Evolutionary conservation across 2,113 vertebrate species (phyloP).

Genomic region (Tamias sibiricus): DNA sequence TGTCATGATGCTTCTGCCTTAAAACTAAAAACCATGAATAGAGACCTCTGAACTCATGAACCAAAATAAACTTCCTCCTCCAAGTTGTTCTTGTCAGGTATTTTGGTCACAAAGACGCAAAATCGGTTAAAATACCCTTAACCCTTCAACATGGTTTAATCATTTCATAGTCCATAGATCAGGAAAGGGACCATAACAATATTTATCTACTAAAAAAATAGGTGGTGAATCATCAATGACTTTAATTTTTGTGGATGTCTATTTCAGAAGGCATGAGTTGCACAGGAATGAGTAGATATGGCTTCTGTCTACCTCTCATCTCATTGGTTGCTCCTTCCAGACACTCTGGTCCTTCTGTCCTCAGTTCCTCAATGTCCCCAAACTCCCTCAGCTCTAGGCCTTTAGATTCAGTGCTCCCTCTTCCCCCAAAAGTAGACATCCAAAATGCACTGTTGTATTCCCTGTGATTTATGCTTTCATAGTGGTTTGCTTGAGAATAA

Average conservation of each 20-base stretch:
- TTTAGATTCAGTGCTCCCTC: not conserved
- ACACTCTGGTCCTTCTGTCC: not conserved
- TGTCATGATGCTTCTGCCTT: too few relatives aligned
- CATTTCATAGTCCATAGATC: not conserved
- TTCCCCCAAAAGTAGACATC: not conserved
- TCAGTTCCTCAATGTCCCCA: not conserved
- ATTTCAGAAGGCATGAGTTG: not conserved
- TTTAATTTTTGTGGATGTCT: not conserved
- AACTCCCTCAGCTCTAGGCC: not conserved
- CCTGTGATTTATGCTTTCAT: not conserved
- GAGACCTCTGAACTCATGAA: too few relatives aligned
- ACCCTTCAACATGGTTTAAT: not conserved
- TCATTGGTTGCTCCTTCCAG: not conserved
- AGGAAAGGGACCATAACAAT: not conserved
- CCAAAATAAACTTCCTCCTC: too few relatives aligned
- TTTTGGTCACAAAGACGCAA: too few relatives aligned
- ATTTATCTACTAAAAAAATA: not conserved
- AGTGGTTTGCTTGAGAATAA: not conserved
- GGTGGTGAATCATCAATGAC: not conserved
- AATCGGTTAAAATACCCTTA: too few relatives aligned
- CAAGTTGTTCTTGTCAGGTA: too few relatives aligned
- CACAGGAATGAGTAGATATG: not conserved
- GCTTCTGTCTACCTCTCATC: not conserved
- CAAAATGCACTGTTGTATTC: not conserved
- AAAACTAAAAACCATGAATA: too few relatives aligned